A percentile compares a stretch with the other conserved stretches of the same genome.
Evolutionary conservation across 1,140 invertebrate species (phyloP).

Genomic region (Aphelinus atriplicis): DNA sequence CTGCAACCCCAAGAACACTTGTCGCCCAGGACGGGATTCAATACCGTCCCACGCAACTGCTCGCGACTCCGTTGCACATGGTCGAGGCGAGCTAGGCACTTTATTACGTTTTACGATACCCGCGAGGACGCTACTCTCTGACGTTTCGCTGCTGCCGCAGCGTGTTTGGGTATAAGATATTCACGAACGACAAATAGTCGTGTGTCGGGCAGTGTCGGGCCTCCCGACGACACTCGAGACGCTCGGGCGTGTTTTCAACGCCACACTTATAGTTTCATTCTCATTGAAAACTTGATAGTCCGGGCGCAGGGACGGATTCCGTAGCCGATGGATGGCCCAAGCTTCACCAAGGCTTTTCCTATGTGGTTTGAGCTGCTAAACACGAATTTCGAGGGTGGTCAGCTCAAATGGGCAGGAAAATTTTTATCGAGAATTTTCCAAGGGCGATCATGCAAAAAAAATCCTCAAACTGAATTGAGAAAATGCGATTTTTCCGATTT

Average conservation of each 20-base stretch:
- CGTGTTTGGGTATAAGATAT: slow-evolving; percentile 25
- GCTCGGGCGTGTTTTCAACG: slow-evolving; percentile 27
- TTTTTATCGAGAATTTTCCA: no score
- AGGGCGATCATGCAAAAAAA: no score
- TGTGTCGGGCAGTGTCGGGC: slow-evolving; percentile 17
- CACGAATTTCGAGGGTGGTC: no score
- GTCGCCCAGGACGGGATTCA: background rate
- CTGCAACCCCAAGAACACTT: slow-evolving; percentile 6
- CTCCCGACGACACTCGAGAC: slow-evolving; percentile 20
- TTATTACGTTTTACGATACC: slow-evolving; percentile 7
- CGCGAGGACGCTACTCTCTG: background rate
- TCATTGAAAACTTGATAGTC: no score
- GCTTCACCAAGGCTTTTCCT: no score
- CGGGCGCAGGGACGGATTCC: no score
- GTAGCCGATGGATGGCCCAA: no score
- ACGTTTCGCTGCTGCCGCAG: background rate
- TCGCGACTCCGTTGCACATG: background rate
- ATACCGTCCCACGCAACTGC: background rate
- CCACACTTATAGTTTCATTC: background rate
- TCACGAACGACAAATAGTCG: background rate
- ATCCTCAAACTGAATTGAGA: no score
- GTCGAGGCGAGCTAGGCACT: slow-evolving; percentile 9
- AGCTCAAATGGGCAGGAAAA: no score
- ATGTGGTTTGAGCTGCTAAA: no score
- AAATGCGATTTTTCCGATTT: no score